Evolutionary conservation across 2,888 invertebrate genomes (phyloP).

Genomic region (Lasioglossum calceatum): DNA sequence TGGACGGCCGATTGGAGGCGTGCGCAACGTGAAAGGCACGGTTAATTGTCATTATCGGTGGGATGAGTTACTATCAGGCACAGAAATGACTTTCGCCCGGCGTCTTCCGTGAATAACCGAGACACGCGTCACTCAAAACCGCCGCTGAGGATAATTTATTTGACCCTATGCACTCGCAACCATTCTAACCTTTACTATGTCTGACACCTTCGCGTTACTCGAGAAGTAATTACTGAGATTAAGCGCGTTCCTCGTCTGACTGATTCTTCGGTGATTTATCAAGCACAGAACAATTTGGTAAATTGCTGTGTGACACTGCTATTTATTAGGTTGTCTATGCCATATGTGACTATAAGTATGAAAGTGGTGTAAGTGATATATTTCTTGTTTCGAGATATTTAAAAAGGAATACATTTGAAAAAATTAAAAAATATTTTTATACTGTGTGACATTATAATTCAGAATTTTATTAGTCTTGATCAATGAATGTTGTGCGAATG

Average conservation of each 20-base stretch:
- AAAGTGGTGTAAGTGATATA: too few species aligned
- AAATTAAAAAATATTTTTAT: too few species aligned
- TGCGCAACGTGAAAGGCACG: conserved; percentile 13
- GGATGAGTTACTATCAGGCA: conserved; percentile 35
- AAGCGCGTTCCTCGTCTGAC: neutral
- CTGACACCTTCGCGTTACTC: neutral
- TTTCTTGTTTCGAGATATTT: too few species aligned
- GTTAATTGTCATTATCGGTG: conserved; percentile 25
- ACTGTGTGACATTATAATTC: too few species aligned
- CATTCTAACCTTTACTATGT: neutral
- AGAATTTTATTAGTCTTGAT: too few species aligned
- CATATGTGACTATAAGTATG: too few species aligned
- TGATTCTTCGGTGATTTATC: neutral
- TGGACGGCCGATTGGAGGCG: conserved; percentile 3
- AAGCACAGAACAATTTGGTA: neutral
- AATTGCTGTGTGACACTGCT: neutral
- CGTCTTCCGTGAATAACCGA: neutral
- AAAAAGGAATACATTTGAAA: too few species aligned
- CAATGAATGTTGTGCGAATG: too few species aligned
- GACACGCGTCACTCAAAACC: conserved; percentile 1
- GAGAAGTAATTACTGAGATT: neutral
- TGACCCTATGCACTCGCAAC: neutral
- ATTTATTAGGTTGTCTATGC: neutral
- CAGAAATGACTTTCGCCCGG: neutral
- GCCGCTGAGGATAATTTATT: neutral